Conservation (phyloP, 1,140 invertebrate genomes). For the Drosophila fuyamai region DNA sequence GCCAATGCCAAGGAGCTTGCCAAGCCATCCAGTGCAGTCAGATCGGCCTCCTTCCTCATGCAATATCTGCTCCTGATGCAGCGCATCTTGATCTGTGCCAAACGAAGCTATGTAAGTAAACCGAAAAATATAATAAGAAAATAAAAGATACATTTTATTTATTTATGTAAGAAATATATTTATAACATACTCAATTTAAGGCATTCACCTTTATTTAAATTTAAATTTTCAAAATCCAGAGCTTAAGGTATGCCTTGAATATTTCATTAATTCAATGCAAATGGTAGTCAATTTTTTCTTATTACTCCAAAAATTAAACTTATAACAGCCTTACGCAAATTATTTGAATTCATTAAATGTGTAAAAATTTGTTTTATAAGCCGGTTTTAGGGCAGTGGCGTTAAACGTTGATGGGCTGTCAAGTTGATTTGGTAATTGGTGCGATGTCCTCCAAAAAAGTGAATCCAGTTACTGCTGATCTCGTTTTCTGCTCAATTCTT, state of each 20-base stretch:
- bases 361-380: conserved; percentile 28
- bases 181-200: too few relatives aligned
- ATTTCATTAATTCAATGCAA: too few relatives aligned
- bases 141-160: background rate
- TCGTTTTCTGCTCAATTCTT: conserved; percentile 43
- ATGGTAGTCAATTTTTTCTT: background rate
- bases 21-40: conserved; percentile 32
- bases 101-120: conserved; percentile 87
- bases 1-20: conserved; percentile 46
- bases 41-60: conserved; percentile 84
- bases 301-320: background rate
- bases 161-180: too few relatives aligned
- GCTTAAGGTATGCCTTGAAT: background rate
- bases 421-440: conserved; percentile 57
- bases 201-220: too few relatives aligned
- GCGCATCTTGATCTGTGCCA: conserved; percentile 87
- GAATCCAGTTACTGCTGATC: conserved; percentile 29
- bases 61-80: conserved; percentile 87
- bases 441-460: conserved; percentile 32
- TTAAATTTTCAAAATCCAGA: background rate
- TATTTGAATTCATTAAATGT: conserved; percentile 12
- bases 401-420: conserved; percentile 42
- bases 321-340: conserved; percentile 8
- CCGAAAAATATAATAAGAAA: background rate
- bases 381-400: conserved; percentile 44